Percentiles rank a stretch among this genome's conserved stretches.
Conservation (phyloP, 1,140 invertebrate genomes). For the Drosophila grimshawi region DNA sequence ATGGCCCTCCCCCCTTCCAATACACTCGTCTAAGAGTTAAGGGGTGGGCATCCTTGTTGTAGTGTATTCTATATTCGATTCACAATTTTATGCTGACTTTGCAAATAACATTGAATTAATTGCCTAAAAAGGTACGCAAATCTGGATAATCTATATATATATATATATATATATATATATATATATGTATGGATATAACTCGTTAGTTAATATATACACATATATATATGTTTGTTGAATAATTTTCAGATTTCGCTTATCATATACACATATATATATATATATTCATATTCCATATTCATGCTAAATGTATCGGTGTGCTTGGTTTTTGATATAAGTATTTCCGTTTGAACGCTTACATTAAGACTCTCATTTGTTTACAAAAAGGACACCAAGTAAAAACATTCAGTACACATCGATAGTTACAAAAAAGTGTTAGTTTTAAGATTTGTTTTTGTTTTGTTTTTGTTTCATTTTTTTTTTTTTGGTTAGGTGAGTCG, state of each 20-base stretch:
- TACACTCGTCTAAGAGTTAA: conserved; percentile 27
- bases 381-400: conserved; percentile 75
- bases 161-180: conserved; percentile 26
- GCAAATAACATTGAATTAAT: conserved; percentile 59
- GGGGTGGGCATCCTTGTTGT: neutral
- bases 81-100: conserved; percentile 17
- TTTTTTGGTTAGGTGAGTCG: conserved; percentile 24
- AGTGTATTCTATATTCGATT: neutral
- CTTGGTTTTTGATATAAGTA: conserved; percentile 73
- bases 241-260: conserved; percentile 40
- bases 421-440: conserved; percentile 49
- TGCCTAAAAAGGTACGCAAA: conserved; percentile 76
- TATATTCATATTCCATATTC: conserved; percentile 28
- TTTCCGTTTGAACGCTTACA: conserved; percentile 48
- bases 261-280: conserved; percentile 40
- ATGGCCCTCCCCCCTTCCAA: neutral
- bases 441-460: conserved; percentile 12
- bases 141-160: conserved; percentile 57
- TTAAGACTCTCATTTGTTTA: conserved; percentile 41
- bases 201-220: conserved; percentile 31
- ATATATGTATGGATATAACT: conserved; percentile 37
- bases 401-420: conserved; percentile 74
- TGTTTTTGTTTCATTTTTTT: conserved; percentile 24
- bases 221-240: conserved; percentile 41
- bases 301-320: conserved; percentile 79